phyloP scores from a whole-genome alignment of 1,140 invertebrate genomes.

The Triops cancriformis region DNA sequence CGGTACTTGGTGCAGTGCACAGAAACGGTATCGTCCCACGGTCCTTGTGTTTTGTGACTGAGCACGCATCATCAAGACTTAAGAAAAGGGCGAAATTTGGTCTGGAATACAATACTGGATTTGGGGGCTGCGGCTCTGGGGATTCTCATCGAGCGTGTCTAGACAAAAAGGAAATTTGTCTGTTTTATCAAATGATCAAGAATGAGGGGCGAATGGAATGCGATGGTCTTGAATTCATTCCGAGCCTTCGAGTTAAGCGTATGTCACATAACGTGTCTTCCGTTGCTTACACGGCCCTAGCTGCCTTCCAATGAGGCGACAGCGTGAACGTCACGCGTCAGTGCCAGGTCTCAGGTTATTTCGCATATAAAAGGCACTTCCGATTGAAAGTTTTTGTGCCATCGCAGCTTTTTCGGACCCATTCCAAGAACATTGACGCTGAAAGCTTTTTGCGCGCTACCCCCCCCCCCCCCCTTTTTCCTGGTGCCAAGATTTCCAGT shows the following conservation, averaged over 20 bases:
- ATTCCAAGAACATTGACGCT: neutral
- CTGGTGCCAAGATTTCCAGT: neutral
- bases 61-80: neutral
- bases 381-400: neutral
- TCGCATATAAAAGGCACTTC: constrained; percentile 5
- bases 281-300: neutral
- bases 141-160: neutral
- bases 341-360: constrained; percentile 1
- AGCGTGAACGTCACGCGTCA: constrained; percentile 9
- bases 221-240: neutral
- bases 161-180: neutral
- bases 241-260: neutral
- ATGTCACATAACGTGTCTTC: neutral
- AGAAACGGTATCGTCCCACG: neutral
- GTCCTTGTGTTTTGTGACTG: neutral
- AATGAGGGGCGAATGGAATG: neutral
- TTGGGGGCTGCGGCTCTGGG: neutral
- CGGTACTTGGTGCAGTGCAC: neutral
- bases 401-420: neutral
- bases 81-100: neutral
- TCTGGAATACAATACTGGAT: neutral
- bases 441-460: neutral
- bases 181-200: neutral
- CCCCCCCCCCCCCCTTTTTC: neutral
- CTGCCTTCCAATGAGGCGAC: neutral